Percentiles rank a stretch among this genome's conserved stretches.
phyloP scores from a whole-genome alignment of 2,888 invertebrate species.

The Monoplex corrugatus region DNA sequence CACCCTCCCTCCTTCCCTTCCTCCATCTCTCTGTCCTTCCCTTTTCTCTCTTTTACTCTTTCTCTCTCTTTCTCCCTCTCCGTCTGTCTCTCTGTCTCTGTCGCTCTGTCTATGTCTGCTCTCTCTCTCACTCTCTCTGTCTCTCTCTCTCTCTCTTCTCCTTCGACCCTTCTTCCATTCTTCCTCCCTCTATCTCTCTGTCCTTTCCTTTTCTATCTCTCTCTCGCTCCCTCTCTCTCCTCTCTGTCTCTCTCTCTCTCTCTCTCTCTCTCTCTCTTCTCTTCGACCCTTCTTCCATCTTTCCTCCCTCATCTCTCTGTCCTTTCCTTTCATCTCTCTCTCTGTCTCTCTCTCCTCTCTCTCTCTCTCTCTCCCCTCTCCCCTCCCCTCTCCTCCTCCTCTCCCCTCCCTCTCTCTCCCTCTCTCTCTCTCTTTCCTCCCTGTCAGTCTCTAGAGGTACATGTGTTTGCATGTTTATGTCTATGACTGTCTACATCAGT shows the following conservation, averaged over 20 bases:
- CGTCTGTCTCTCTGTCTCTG: not conserved
- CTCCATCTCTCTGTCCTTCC: not conserved
- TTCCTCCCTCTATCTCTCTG: not conserved
- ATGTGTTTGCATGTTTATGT: no score
- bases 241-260: not conserved
- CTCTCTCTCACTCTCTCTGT: conserved; percentile 4
- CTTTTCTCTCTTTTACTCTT: not conserved
- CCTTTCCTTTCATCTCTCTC: not conserved
- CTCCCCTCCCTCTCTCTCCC: no score
- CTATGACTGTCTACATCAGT: no score
- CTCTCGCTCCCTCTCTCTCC: not conserved
- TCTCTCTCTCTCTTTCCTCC: not conserved
- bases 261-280: not conserved
- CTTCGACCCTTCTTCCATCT: no score
- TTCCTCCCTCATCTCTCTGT: no score
- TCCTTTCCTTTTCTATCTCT: not conserved
- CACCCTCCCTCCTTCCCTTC: not conserved
- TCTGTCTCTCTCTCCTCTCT: not conserved
- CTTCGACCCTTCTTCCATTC: not conserved
- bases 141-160: not conserved
- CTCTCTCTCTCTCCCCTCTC: not conserved
- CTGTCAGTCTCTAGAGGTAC: no score
- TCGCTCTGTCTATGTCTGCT: not conserved
- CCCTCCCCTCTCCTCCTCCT: not conserved
- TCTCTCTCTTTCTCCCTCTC: not conserved